These are phyloP conservation scores for Thrips palmi DNA, from an alignment of 1,140 invertebrate genomes.

Conservation along the genomic window DNA sequence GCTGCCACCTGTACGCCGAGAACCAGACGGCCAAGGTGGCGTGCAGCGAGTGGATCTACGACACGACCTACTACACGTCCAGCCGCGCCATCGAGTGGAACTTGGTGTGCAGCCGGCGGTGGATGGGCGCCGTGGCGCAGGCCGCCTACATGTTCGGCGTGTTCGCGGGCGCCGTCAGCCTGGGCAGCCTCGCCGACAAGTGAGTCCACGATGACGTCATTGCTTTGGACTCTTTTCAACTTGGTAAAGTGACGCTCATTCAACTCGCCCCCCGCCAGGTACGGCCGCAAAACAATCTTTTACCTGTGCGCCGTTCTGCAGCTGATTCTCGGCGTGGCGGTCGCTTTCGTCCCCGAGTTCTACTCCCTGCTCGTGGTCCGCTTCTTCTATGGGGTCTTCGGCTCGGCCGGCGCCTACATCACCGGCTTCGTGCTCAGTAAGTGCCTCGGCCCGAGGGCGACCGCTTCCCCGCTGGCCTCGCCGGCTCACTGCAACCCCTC, in stretches of 20 bases:
- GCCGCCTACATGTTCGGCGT: constrained; percentile 78
- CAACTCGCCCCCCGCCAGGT: constrained; percentile 19
- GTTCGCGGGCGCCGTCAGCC: constrained; percentile 59
- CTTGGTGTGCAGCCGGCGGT: constrained; percentile 62
- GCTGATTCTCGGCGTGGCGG: constrained; percentile 44
- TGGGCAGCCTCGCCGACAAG: constrained; percentile 77
- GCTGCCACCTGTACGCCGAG: constrained; percentile 31
- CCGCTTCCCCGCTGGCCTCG: too few relatives aligned
- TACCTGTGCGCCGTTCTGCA: constrained; percentile 53
- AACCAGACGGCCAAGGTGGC: constrained; percentile 24
- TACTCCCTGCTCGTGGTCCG: constrained; percentile 45
- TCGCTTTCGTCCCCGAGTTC: constrained; percentile 57
- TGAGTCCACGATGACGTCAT: too few relatives aligned
- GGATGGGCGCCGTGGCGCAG: constrained; percentile 63
- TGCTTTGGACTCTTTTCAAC: background rate
- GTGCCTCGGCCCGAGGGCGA: too few relatives aligned
- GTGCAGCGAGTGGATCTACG: constrained; percentile 49
- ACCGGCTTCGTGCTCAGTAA: constrained; percentile 60
- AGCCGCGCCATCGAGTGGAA: constrained; percentile 63
- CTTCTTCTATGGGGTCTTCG: constrained; percentile 61
- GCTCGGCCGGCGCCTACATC: constrained; percentile 67
- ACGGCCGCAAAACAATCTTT: constrained; percentile 63
- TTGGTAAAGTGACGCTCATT: too few relatives aligned
- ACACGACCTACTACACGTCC: constrained; percentile 44
- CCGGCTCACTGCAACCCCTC: too few relatives aligned